Evolutionary conservation across 64 coral and sea anemone species (phyloP).

Genomic region (Pocillopora verrucosa): DNA sequence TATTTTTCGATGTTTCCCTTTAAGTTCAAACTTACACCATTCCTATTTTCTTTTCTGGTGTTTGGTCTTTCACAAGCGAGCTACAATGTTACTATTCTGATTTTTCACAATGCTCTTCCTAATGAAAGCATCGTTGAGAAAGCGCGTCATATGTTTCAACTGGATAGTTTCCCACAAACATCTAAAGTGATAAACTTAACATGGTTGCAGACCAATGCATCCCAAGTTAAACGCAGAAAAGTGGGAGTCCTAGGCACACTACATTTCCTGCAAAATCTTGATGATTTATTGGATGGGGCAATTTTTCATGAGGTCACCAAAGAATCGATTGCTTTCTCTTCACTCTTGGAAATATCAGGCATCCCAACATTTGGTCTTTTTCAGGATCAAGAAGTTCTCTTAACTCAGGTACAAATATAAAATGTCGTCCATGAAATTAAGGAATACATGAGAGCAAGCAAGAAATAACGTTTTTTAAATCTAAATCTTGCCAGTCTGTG

Average conservation of each 20-base stretch:
- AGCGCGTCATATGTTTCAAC: background rate
- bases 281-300: background rate
- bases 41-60: background rate
- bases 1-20: background rate
- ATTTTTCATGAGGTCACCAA: background rate
- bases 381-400: background rate
- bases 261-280: background rate
- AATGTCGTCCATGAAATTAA: background rate
- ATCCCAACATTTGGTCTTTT: constrained; percentile 1
- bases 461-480: too few relatives aligned
- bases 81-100: background rate
- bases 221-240: background rate
- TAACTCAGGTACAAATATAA: background rate
- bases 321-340: background rate
- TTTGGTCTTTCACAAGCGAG: background rate
- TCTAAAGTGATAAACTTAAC: constrained; percentile 1
- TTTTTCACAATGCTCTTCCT: background rate
- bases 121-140: background rate
- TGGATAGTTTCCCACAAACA: background rate
- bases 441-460: too few relatives aligned
- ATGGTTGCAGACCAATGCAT: background rate
- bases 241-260: background rate
- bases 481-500: too few relatives aligned
- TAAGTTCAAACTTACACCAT: background rate
- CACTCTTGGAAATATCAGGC: background rate